These are phyloP conservation scores for Taenioides sp. DNA, from an alignment of 2,797 vertebrate genomes.

Conservation along the genomic window DNA sequence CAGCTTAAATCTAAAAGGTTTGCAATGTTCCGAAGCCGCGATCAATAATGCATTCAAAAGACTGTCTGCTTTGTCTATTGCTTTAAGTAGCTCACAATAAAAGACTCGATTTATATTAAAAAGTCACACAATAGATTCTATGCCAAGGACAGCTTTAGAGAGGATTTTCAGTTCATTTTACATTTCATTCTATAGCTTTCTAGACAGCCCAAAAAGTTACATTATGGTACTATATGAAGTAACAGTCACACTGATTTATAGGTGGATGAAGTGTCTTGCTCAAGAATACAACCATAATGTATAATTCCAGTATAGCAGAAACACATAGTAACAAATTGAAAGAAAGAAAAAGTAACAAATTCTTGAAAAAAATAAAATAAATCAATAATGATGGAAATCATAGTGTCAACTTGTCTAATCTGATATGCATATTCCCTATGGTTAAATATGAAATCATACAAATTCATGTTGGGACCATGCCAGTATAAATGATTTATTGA, in stretches of 20 bases:
- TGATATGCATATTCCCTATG: neutral
- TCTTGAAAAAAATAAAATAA: no score
- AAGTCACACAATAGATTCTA: neutral
- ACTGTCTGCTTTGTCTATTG: neutral
- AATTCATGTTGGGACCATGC: neutral
- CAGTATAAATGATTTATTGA: neutral
- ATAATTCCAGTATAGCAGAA: no score
- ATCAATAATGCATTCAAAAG: slow-evolving; percentile 5
- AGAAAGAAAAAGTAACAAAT: no score
- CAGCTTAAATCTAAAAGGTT: neutral
- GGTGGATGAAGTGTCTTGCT: neutral
- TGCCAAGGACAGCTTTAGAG: neutral
- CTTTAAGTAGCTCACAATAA: neutral
- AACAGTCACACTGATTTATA: neutral
- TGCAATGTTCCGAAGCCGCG: neutral
- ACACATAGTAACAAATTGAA: no score
- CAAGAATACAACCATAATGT: neutral
- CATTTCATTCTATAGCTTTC: neutral
- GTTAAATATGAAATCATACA: neutral
- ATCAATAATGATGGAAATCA: no score
- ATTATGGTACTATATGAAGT: neutral
- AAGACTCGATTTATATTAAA: neutral
- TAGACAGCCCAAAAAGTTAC: neutral
- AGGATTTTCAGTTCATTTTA: neutral
- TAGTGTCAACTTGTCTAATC: neutral